Evolutionary conservation across 2,113 vertebrate species (phyloP).

Genomic region (Percina caprodes): DNA sequence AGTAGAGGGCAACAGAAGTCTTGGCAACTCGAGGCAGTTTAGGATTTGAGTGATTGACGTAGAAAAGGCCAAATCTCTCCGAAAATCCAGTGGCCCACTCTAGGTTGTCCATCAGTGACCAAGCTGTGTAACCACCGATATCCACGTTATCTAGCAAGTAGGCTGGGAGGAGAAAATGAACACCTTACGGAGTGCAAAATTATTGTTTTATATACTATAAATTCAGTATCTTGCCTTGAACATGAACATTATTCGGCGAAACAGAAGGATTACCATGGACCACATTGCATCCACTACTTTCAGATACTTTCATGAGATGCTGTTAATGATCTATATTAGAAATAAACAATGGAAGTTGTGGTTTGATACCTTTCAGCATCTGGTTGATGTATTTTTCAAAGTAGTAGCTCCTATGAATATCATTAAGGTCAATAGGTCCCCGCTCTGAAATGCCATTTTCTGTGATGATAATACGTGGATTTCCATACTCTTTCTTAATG

Average conservation of each 20-base stretch:
- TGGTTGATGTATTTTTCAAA: slow-evolving; percentile 91
- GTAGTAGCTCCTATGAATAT: slow-evolving; percentile 87
- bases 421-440: slow-evolving; percentile 84
- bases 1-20: slow-evolving; percentile 85
- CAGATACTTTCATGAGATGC: background rate
- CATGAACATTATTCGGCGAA: background rate
- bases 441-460: slow-evolving; percentile 94
- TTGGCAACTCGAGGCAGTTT: slow-evolving; percentile 86
- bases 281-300: background rate
- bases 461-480: slow-evolving; percentile 91
- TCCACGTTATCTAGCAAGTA: slow-evolving; percentile 85
- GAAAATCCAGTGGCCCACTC: slow-evolving; percentile 93
- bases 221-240: background rate
- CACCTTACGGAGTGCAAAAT: background rate
- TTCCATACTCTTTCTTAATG: slow-evolving; percentile 91
- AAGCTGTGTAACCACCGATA: slow-evolving; percentile 91
- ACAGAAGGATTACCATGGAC: background rate
- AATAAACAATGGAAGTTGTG: background rate
- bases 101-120: slow-evolving; percentile 94
- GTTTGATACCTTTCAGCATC: slow-evolving; percentile 89
- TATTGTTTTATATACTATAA: background rate
- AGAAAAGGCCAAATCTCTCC: slow-evolving; percentile 92
- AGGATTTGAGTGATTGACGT: slow-evolving; percentile 89
- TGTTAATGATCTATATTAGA: background rate
- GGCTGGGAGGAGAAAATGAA: slow-evolving; percentile 73